A percentile compares a stretch with the other conserved stretches of the same genome.
phyloP scores from a whole-genome alignment of 2,888 invertebrate species.

The Drosophila paranaensis region DNA sequence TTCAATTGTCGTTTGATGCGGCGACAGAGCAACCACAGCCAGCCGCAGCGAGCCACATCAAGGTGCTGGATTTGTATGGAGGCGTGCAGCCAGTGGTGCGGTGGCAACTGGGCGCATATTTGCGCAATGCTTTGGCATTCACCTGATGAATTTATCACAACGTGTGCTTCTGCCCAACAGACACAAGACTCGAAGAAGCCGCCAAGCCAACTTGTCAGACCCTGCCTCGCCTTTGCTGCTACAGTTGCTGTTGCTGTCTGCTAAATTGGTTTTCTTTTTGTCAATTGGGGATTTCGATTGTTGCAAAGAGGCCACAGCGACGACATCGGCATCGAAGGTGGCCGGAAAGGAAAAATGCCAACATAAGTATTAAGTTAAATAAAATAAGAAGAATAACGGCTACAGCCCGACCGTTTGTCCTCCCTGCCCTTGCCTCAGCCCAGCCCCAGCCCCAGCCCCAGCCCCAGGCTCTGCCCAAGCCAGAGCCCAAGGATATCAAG shows the following conservation, averaged over 20 bases:
- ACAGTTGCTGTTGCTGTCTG: constrained; percentile 77
- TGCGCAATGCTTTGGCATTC: constrained; percentile 77
- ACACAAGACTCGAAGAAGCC: constrained; percentile 17
- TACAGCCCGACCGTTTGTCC: constrained; percentile 9
- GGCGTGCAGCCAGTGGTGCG: constrained; percentile 6
- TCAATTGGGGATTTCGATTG: constrained; percentile 84
- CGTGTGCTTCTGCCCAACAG: constrained; percentile 40
- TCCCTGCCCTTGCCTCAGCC: too few species aligned
- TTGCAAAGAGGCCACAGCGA: constrained; percentile 74
- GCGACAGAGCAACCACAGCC: constrained; percentile 53
- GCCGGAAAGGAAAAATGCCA: constrained; percentile 61
- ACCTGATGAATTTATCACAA: constrained; percentile 84
- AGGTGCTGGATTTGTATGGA: constrained; percentile 25
- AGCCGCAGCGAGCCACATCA: constrained; percentile 42
- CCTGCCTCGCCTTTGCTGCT: neutral
- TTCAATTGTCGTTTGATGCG: constrained; percentile 83
- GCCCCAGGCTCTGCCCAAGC: neutral
- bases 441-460: neutral
- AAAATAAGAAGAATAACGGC: constrained; percentile 66
- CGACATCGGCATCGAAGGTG: constrained; percentile 54
- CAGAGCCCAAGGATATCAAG: constrained; percentile 7
- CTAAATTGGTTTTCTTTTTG: constrained; percentile 84
- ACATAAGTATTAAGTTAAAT: constrained; percentile 78
- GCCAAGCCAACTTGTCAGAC: neutral
- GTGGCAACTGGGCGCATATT: constrained; percentile 35